phyloP scores from a whole-genome alignment of 2,797 vertebrate genomes.

The Phataginus tetradactyla region DNA sequence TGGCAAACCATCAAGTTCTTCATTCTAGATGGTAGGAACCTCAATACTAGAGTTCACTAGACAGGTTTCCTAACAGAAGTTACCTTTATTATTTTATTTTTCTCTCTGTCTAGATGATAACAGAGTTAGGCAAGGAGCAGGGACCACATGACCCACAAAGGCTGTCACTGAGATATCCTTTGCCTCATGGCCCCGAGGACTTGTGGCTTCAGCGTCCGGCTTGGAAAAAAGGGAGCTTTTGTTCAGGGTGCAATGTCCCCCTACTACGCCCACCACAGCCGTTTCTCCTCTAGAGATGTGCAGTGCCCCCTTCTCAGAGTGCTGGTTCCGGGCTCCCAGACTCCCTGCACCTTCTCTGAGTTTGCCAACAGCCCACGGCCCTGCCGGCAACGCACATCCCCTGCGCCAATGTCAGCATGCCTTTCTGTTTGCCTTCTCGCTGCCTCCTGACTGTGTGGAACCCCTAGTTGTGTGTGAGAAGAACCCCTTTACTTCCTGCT shows the following conservation, averaged over 20 bases:
- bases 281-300: neutral
- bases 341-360: neutral
- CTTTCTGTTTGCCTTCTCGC: neutral
- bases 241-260: neutral
- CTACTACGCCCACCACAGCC: rapidly evolving
- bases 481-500: neutral
- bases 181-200: neutral
- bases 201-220: neutral
- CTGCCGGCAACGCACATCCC: neutral
- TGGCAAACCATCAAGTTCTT: neutral
- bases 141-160: neutral
- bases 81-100: neutral
- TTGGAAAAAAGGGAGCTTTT: neutral
- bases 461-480: neutral
- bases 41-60: neutral
- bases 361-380: neutral
- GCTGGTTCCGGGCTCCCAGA: neutral
- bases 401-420: neutral
- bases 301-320: neutral
- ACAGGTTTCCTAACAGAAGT: neutral
- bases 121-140: neutral
- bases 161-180: neutral
- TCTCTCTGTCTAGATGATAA: neutral
- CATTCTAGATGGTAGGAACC: neutral
- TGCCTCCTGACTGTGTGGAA: neutral